phyloP scores from a whole-genome alignment of 2,797 vertebrate species.

The Spinibarbus caldwelli region DNA sequence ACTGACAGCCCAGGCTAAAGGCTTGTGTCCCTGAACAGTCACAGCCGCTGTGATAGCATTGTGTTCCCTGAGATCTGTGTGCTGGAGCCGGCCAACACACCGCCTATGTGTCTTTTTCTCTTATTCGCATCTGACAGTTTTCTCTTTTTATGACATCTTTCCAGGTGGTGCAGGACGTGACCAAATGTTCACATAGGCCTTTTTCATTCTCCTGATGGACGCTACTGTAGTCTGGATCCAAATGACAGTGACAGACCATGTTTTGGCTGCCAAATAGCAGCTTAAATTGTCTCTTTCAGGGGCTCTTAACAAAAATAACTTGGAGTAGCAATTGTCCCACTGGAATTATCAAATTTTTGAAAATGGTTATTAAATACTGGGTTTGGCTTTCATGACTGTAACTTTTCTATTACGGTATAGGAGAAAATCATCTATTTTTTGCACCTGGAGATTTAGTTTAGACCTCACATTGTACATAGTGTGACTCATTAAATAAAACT shows the following conservation, averaged over 20 bases:
- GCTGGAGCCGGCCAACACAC: conserved; percentile 39
- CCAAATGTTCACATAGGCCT: conserved; percentile 64
- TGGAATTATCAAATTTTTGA: neutral
- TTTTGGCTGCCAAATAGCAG: conserved; percentile 66
- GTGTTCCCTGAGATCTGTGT: conserved; percentile 47
- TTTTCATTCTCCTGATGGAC: conserved; percentile 55
- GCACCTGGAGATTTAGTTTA: too few species aligned
- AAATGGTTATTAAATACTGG: neutral
- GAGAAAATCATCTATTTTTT: neutral
- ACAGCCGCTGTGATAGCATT: conserved; percentile 64
- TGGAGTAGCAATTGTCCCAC: neutral
- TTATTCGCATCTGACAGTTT: conserved; percentile 61
- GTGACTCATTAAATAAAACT: too few species aligned
- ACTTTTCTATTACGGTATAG: neutral
- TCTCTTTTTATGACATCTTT: conserved; percentile 66
- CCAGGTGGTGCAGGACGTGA: conserved; percentile 73
- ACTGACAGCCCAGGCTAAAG: conserved; percentile 68
- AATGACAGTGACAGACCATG: conserved; percentile 43
- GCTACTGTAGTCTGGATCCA: conserved; percentile 24
- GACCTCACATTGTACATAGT: too few species aligned
- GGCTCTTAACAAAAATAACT: conserved; percentile 6
- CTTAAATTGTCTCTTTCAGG: conserved; percentile 31
- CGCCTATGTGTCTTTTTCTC: conserved; percentile 38
- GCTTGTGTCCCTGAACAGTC: conserved; percentile 61
- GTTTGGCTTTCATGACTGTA: neutral